Base-by-base conservation (phyloP, 2,888 invertebrate genomes). In the Ferdinandea cuprea region DNA sequence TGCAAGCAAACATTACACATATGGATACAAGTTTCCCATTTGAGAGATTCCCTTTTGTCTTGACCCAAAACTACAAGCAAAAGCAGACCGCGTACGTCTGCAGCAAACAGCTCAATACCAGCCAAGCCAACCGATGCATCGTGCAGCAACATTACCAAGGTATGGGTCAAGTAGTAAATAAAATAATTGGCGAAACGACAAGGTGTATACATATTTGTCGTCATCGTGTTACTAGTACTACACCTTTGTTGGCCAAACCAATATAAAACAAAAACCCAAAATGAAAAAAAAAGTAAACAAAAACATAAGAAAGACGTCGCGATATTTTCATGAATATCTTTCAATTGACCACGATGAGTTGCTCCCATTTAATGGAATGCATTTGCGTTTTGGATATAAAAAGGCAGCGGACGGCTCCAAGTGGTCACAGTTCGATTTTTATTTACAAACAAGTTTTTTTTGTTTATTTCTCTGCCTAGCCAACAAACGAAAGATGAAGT, bases 341-440 rank as follows among this genome's bases (percentile, higher is more conserved):
- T 81, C 66, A 50, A 56, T 52, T 61, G 69, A 46, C 79, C 56
- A 68, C 37, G 37, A 56, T 58, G 69, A n/a, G 56, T 15, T 37
- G 15, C 32, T 68, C 44, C 54, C 42, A 35, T 25, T 48, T 21
- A 15, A 19, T 28, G 37, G 40, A 56, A 74, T 69, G 74, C 66
- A 46, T 42, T 76, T 66, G 50, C 40, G 15, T 28, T 25, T 56
- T 81, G 25, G 54, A 71, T 81, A 81, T 81, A 81, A 66, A 81
- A 77, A 65, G 81, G 52, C 77, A 77, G 77, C 11, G 46, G 3
- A 40, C 28, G 2, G 35, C 54, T 54, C 25, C 65, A 37, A 81
- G 40, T 44, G 15, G 21, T 37, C 40, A 77, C 81, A 81, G 81
- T 81, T 48, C 46, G 48, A 66, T 35, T 72, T 72, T 72, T 48